Conservation (phyloP, 2,113 vertebrate species). For the Aldabrachelys gigantea region DNA sequence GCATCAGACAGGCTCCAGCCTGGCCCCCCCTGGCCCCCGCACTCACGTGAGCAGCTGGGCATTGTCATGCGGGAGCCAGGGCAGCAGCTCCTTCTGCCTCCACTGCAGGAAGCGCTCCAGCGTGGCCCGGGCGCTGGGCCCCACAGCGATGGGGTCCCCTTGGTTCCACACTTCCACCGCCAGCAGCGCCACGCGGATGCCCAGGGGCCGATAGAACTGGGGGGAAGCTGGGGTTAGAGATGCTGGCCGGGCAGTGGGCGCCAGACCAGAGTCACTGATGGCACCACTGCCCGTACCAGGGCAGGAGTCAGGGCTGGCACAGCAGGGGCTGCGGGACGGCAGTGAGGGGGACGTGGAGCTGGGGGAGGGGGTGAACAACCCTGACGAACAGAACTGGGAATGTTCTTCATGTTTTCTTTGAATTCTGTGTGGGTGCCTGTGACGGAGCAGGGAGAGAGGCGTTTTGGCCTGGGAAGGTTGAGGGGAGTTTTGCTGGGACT, state of each 20-base stretch:
- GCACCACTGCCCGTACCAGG: not conserved
- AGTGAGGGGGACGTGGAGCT: not conserved
- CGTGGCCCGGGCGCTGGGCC: slow-evolving; percentile 74
- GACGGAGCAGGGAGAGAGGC: no score
- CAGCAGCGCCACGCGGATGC: slow-evolving; percentile 88
- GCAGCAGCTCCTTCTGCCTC: slow-evolving; percentile 85
- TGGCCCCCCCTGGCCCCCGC: rapidly evolving
- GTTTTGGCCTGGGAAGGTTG: no score
- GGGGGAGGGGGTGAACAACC: not conserved
- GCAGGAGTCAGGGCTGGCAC: no score
- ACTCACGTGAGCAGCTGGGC: slow-evolving; percentile 94
- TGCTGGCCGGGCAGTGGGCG: not conserved
- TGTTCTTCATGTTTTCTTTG: no score
- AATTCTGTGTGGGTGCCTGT: no score
- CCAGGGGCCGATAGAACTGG: slow-evolving; percentile 90
- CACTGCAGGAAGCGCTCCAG: slow-evolving; percentile 90
- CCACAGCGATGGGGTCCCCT: slow-evolving; percentile 77
- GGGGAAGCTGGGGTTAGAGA: not conserved
- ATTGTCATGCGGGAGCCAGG: slow-evolving; percentile 88
- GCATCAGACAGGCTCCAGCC: no score
- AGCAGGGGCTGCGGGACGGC: not conserved
- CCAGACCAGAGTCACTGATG: not conserved
- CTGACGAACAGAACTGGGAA: no score
- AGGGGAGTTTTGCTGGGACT: no score
- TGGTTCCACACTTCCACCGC: slow-evolving; percentile 93